A percentile compares a stretch with the other conserved stretches of the same genome.
Conservation (phyloP, 2,797 vertebrate genomes). For the Scomberomorus guttatus region DNA sequence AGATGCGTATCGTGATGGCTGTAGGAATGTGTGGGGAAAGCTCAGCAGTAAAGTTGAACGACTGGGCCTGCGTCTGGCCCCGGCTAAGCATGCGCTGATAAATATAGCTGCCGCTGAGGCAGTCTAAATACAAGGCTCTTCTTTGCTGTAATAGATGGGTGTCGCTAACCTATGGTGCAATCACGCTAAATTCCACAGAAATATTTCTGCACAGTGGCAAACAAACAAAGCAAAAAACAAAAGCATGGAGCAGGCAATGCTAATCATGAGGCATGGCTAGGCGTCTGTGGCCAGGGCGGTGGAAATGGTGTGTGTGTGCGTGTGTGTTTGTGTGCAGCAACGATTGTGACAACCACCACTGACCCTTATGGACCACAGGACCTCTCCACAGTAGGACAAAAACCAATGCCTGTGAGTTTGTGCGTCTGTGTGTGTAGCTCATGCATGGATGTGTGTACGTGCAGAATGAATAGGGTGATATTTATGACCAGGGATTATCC, state of each 20-base stretch:
- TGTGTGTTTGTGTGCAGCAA: slow-evolving; percentile 43
- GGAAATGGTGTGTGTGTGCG: slow-evolving; percentile 55
- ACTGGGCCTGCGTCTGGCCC: slow-evolving; percentile 72
- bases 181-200: slow-evolving; percentile 86
- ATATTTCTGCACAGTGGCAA: slow-evolving; percentile 86
- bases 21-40: slow-evolving; percentile 76
- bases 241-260: slow-evolving; percentile 72
- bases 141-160: slow-evolving; percentile 91
- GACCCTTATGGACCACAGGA: slow-evolving; percentile 64
- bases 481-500: slow-evolving; percentile 90
- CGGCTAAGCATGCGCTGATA: slow-evolving; percentile 85
- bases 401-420: slow-evolving; percentile 7
- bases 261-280: slow-evolving; percentile 76
- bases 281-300: slow-evolving; percentile 74
- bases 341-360: slow-evolving; percentile 52
- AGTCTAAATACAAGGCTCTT: slow-evolving; percentile 91
- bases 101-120: slow-evolving; percentile 91
- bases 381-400: slow-evolving; percentile 40
- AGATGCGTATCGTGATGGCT: slow-evolving; percentile 59
- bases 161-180: slow-evolving; percentile 91
- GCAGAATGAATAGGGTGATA: slow-evolving; percentile 70
- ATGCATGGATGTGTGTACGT: slow-evolving; percentile 64
- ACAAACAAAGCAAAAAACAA: slow-evolving; percentile 88
- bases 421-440: slow-evolving; percentile 15
- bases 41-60: slow-evolving; percentile 74